Percentiles rank a stretch among this genome's conserved stretches.
Conservation (phyloP, 2,797 vertebrate species). For the Champsocephalus esox region DNA sequence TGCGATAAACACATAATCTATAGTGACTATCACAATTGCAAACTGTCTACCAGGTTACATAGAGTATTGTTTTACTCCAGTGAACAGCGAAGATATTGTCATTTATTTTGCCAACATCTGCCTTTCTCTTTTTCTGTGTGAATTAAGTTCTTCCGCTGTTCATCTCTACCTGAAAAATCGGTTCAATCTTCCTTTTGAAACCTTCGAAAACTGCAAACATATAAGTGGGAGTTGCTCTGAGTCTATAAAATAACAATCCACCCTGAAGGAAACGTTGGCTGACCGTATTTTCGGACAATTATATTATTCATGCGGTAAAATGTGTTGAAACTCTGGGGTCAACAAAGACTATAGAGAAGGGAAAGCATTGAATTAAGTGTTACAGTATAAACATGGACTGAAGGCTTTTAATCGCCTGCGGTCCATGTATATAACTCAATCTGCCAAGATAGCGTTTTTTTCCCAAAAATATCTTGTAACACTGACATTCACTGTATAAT, state of each 20-base stretch:
- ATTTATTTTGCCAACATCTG: conserved; percentile 36
- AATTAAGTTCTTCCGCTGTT: conserved; percentile 24
- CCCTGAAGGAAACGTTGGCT: conserved; percentile 18
- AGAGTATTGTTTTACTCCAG: conserved; percentile 35
- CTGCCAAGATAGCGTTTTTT: conserved; percentile 14
- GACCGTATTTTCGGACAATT: conserved; percentile 23
- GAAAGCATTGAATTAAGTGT: conserved; percentile 24
- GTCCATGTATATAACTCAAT: conserved; percentile 24
- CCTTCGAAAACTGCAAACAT: conserved; percentile 14
- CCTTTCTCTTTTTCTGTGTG: conserved; percentile 18
- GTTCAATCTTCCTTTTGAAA: conserved; percentile 20
- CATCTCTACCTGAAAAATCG: conserved; percentile 11
- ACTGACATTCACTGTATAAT: conserved; percentile 44
- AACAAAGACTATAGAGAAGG: conserved; percentile 30
- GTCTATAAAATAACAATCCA: conserved; percentile 34
- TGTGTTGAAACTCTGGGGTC: conserved; percentile 27
- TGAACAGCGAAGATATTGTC: conserved; percentile 13
- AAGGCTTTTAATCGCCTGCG: conserved; percentile 26
- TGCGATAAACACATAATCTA: conserved; percentile 31
- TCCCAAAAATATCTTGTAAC: conserved; percentile 34
- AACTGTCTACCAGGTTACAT: conserved; percentile 22
- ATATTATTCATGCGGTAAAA: conserved; percentile 45
- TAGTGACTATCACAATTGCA: conserved; percentile 9
- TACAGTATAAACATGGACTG: conserved; percentile 20
- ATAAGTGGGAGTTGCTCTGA: conserved; percentile 16